Percentiles rank a stretch among this genome's conserved stretches.
These are phyloP conservation scores for Euschistus heros DNA, from an alignment of 1,140 invertebrate genomes.

Conservation along the genomic window DNA sequence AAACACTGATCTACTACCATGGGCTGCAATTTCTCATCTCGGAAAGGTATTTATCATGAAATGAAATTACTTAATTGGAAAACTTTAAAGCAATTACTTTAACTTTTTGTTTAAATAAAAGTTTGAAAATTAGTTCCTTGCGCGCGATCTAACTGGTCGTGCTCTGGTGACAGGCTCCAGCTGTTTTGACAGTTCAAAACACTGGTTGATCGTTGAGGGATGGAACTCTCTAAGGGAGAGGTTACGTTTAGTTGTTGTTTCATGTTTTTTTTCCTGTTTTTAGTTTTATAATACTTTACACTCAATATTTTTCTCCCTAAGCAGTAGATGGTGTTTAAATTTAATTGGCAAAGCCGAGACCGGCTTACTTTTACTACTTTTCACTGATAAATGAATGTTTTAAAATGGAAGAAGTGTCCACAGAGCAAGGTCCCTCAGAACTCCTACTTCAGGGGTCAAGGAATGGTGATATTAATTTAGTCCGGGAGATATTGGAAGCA, in stretches of 20 bases:
- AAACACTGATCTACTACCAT: background rate
- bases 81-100: too few species aligned
- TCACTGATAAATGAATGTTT: background rate
- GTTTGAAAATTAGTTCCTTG: too few species aligned
- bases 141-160: too few species aligned
- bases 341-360: background rate
- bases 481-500: constrained; percentile 33
- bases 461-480: constrained; percentile 34
- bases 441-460: constrained; percentile 32
- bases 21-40: background rate
- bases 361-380: background rate
- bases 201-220: too few species aligned
- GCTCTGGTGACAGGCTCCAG: background rate
- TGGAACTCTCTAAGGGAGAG: too few species aligned
- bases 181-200: background rate
- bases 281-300: too few species aligned
- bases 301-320: too few species aligned
- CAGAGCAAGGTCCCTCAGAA: constrained; percentile 2
- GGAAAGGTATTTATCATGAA: background rate
- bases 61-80: too few species aligned
- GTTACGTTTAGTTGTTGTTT: too few species aligned
- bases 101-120: too few species aligned
- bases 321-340: background rate
- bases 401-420: constrained; percentile 10
- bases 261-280: too few species aligned